Base-by-base conservation (phyloP, 2,797 vertebrate species). In the Pterois miles region DNA sequence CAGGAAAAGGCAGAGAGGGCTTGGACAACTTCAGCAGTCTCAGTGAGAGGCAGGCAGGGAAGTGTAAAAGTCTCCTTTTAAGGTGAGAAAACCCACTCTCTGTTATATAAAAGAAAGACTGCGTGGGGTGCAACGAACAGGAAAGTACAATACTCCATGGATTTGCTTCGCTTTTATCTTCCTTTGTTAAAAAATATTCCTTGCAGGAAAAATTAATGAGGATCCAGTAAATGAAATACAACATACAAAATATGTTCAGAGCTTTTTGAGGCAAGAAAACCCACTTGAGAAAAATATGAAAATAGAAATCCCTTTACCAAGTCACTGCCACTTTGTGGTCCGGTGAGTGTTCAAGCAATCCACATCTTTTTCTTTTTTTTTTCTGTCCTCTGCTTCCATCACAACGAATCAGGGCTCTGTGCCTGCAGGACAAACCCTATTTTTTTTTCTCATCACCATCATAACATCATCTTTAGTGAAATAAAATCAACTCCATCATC, bases 51-150 rank as follows among this genome's bases (percentile, higher is more conserved):
- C 90, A 93, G 90, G 83, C 88, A 91, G 90, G 88, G 86, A 91
- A 84, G 91, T 88, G 91, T 86, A 85, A 90, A 92, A 92, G 88
- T 91, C 92, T 95, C 96, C 95, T 96, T 96, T 96, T 95, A 95
- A 95, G 95, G 95, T 95, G 94, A 93, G 94, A 95, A 92, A 91
- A 86, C 91, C 90, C 92, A 91, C 92, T 92, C 91, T 88, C 68
- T 46, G 85, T 90, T 93, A 91, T 90, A 92, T 92, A 92, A 94
- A 95, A 92, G 89, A 87, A 83, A 88, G 65, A 66, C 86, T 83
- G 90, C 79, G 91, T 91, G 90, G 89, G 88, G 88, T 84, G 88
- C 67, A 62, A 78, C 43, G 76, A 83, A 80, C 16, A 87, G 72
- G 73, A 87, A 88, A 83, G 78, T 71, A 69, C 60, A 71, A 81